A percentile compares a stretch with the other conserved stretches of the same genome.
Evolutionary conservation across 1,140 invertebrate genomes (phyloP).

Genomic region (Brachionus calyciflorus): DNA sequence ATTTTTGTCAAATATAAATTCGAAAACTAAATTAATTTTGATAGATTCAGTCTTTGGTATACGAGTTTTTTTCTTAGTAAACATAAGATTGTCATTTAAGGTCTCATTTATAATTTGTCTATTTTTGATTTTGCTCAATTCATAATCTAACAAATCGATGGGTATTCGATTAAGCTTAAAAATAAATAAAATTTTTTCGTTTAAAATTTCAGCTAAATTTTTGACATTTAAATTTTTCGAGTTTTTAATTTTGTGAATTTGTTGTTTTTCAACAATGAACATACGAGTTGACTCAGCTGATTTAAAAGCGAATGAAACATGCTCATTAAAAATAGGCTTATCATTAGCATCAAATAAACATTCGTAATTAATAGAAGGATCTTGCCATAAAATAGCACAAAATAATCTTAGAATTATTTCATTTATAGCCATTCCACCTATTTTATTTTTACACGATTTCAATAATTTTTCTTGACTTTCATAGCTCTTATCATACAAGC

Average conservation of each 20-base stretch:
- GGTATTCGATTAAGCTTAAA: conserved; percentile 13
- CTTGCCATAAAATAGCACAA: conserved; percentile 28
- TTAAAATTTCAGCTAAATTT: conserved; percentile 14
- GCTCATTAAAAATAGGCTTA: neutral
- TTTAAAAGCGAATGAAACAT: neutral
- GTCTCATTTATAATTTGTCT: neutral
- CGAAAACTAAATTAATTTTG: conserved; percentile 3
- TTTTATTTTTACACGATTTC: neutral
- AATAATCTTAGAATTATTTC: conserved; percentile 28
- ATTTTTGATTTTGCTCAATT: neutral
- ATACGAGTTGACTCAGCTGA: neutral
- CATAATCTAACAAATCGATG: neutral
- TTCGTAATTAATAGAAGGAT: conserved; percentile 6
- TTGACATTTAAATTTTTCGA: neutral
- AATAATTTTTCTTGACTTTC: neutral
- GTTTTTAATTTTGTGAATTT: neutral
- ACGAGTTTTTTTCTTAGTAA: neutral
- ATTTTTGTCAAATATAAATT: conserved; percentile 7
- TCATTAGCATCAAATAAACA: neutral
- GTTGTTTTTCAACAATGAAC: conserved; percentile 26
- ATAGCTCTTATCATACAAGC: conserved; percentile 16
- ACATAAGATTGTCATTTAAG: neutral
- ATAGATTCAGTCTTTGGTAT: neutral
- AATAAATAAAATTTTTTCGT: conserved; percentile 32
- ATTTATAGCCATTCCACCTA: neutral